Percentiles rank a stretch among this genome's conserved stretches.
Evolutionary conservation across 2,888 invertebrate genomes (phyloP).

Genomic region (Trissolcus japonicus): DNA sequence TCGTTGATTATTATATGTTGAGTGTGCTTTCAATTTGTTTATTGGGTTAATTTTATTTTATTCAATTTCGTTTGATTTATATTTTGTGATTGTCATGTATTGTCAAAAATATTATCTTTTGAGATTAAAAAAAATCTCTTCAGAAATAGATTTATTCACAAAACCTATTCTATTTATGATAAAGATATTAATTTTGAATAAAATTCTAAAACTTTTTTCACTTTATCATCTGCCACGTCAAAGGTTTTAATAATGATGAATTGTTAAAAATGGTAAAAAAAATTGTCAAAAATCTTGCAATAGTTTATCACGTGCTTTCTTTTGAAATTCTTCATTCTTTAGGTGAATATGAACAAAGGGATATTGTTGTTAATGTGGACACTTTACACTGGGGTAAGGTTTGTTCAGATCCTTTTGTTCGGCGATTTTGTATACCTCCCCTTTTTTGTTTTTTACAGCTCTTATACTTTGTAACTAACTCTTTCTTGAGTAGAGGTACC

Average conservation of each 20-base stretch:
- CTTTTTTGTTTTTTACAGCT: conserved; percentile 41
- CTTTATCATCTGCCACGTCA: not conserved
- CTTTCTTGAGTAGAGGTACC: conserved; percentile 48
- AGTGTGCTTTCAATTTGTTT: no score
- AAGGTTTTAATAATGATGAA: not conserved
- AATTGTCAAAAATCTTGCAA: no score
- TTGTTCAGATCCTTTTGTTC: conserved; percentile 48
- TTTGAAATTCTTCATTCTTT: no score
- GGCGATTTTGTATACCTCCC: conserved; percentile 48
- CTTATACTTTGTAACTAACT: conserved; percentile 52
- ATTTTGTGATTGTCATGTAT: no score
- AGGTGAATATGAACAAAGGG: conserved; percentile 19
- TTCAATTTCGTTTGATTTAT: no score
- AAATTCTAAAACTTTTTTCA: not conserved
- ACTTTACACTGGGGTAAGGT: conserved; percentile 23
- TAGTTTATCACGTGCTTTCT: no score
- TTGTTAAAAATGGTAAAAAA: not conserved
- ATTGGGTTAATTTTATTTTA: no score
- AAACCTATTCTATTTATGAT: no score
- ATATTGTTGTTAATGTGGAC: conserved; percentile 31
- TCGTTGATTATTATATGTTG: no score
- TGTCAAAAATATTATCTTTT: no score
- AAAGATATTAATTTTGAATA: not conserved
- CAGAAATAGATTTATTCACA: no score
- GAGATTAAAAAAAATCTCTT: no score